Percentiles rank a stretch among this genome's conserved stretches.
Conservation (phyloP, 2,113 vertebrate genomes). For the Apodemus speciosus region DNA sequence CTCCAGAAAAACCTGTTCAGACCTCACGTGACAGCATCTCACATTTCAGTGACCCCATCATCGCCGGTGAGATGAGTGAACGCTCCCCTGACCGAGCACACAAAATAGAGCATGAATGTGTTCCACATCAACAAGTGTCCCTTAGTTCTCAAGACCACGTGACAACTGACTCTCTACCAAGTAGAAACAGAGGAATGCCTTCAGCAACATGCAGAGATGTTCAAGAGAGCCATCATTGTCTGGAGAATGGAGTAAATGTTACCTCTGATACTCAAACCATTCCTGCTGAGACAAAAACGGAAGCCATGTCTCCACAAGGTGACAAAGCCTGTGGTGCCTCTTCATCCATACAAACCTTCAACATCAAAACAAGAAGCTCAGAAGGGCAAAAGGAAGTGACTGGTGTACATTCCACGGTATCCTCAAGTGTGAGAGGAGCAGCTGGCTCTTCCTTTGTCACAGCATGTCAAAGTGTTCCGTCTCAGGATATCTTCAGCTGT, state of each 20-base stretch:
- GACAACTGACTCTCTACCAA: background rate
- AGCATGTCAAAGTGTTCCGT: slow-evolving; percentile 46
- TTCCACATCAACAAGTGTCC: slow-evolving; percentile 68
- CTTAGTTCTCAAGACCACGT: slow-evolving; percentile 59
- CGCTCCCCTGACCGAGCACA: slow-evolving; percentile 56
- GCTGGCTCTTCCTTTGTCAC: background rate
- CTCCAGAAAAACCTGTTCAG: slow-evolving; percentile 53
- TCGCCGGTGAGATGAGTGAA: slow-evolving; percentile 42
- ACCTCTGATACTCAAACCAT: slow-evolving; percentile 33
- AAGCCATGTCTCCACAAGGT: slow-evolving; percentile 59
- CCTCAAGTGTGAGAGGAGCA: slow-evolving; percentile 38
- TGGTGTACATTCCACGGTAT: slow-evolving; percentile 6
- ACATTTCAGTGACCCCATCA: slow-evolving; percentile 65
- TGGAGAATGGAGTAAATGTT: background rate
- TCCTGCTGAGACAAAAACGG: background rate
- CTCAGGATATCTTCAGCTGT: slow-evolving; percentile 19
- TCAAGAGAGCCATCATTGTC: slow-evolving; percentile 23
- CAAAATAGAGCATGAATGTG: slow-evolving; percentile 64
- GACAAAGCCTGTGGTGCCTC: slow-evolving; percentile 55
- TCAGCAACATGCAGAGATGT: slow-evolving; percentile 28
- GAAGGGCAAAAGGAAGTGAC: background rate
- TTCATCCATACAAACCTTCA: background rate
- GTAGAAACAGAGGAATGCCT: slow-evolving; percentile 49
- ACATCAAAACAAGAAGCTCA: slow-evolving; percentile 47
- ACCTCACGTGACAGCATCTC: background rate